A percentile compares a stretch with the other conserved stretches of the same genome.
Evolutionary conservation across 2,888 invertebrate genomes (phyloP).

Genomic region (Epinotia ramella): DNA sequence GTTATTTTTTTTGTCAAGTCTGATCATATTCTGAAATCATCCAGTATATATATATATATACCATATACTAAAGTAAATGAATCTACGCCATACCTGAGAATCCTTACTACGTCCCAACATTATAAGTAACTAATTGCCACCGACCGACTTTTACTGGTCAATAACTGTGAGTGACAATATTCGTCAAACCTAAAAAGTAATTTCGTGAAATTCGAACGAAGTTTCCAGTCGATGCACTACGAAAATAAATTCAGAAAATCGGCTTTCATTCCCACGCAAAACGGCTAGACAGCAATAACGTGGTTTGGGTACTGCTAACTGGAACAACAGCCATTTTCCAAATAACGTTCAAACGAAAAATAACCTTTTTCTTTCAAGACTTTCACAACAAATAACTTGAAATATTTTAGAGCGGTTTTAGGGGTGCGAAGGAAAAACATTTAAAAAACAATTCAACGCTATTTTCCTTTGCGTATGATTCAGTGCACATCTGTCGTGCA

Average conservation of each 20-base stretch:
- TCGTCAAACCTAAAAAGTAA: background rate
- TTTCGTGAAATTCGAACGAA: background rate
- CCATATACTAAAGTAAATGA: too few relatives aligned
- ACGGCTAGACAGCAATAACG: background rate
- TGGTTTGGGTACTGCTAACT: background rate
- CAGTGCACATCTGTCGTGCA: background rate
- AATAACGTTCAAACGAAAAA: too few relatives aligned
- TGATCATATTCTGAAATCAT: too few relatives aligned
- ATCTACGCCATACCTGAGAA: too few relatives aligned
- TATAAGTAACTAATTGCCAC: too few relatives aligned
- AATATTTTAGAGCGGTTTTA: background rate
- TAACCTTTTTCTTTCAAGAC: too few relatives aligned
- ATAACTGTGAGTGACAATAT: background rate
- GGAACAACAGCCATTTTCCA: background rate
- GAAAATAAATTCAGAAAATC: background rate
- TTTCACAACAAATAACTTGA: background rate
- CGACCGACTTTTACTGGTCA: too few relatives aligned
- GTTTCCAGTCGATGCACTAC: background rate
- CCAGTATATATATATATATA: too few relatives aligned
- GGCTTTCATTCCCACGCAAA: background rate
- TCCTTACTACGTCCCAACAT: background rate
- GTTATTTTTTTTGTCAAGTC: too few relatives aligned
- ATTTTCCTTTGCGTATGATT: conserved; percentile 2
- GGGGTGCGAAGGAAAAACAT: background rate
- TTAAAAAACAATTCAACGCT: background rate